These are phyloP conservation scores for Triops longicaudatus DNA, from an alignment of 1,140 invertebrate genomes.

Conservation along the genomic window DNA sequence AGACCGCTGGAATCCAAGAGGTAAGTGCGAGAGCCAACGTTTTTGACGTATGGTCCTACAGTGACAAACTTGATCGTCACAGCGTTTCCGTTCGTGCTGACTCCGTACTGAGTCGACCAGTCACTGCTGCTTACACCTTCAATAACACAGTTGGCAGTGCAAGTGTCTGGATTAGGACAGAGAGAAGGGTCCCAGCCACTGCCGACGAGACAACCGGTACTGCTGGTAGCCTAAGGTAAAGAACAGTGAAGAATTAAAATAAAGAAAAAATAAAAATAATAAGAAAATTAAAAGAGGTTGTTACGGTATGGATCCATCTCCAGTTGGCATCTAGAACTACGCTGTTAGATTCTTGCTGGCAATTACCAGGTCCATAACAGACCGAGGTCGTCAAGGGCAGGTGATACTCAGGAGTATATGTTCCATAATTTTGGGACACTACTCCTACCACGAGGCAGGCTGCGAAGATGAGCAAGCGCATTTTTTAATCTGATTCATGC, in stretches of 20 bases:
- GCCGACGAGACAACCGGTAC: constrained; percentile 31
- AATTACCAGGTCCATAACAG: constrained; percentile 29
- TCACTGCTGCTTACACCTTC: constrained; percentile 29
- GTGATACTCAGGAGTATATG: constrained; percentile 24
- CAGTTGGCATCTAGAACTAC: constrained; percentile 31
- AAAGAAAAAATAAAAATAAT: background rate
- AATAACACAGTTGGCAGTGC: constrained; percentile 31
- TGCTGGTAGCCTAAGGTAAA: constrained; percentile 21
- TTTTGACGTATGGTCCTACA: constrained; percentile 28
- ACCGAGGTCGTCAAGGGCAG: constrained; percentile 27
- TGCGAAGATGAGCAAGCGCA: constrained; percentile 24
- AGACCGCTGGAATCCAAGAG: constrained; percentile 28
- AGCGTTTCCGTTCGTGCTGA: constrained; percentile 21
- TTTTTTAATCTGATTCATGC: background rate
- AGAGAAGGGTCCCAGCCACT: constrained; percentile 30
- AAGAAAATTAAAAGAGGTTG: no score
- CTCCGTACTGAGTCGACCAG: constrained; percentile 30
- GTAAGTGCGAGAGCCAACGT: constrained; percentile 30
- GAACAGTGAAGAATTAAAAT: background rate
- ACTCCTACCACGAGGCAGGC: constrained; percentile 25
- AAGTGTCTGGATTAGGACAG: constrained; percentile 31
- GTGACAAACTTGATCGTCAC: constrained; percentile 30
- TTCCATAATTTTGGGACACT: constrained; percentile 28
- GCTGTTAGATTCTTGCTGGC: constrained; percentile 17
- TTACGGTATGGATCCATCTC: constrained; percentile 31